Conservation (phyloP, 92 coral and sea anemone genomes). For the Micromussa lordhowensis region DNA sequence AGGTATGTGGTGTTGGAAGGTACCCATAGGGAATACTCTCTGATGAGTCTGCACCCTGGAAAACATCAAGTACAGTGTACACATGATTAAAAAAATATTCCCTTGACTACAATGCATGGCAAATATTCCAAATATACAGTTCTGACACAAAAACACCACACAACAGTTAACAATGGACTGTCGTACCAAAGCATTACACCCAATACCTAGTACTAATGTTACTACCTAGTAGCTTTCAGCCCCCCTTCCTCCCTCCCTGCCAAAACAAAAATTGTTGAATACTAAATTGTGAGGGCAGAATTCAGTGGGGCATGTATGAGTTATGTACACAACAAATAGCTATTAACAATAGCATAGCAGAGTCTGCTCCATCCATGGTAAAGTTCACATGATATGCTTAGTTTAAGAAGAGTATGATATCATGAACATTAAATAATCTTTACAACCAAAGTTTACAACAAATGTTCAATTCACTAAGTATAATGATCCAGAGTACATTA, state of each 20-base stretch:
- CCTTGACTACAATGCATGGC: slow-evolving; percentile 2
- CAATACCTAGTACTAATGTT: not conserved
- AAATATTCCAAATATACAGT: not conserved
- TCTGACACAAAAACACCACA: not conserved
- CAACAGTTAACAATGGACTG: not conserved
- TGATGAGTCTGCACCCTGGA: not conserved
- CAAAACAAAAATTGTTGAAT: not conserved
- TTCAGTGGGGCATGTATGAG: too few species aligned
- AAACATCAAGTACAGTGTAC: not conserved
- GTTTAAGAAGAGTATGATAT: too few species aligned
- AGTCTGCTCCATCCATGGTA: too few species aligned
- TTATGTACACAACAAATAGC: too few species aligned
- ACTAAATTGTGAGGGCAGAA: not conserved
- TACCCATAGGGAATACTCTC: not conserved
- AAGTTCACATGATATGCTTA: too few species aligned
- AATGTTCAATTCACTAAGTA: not conserved
- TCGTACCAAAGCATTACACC: not conserved
- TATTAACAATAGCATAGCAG: too few species aligned
- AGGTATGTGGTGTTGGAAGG: slow-evolving; percentile 75
- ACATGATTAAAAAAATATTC: not conserved
- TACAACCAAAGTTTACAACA: too few species aligned
- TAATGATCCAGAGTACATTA: not conserved
- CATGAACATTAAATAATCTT: not conserved
- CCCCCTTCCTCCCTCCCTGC: not conserved
- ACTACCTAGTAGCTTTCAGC: not conserved